A percentile compares a stretch with the other conserved stretches of the same genome.
Conservation (phyloP, 2,797 vertebrate species). For the Rhincodon typus region DNA sequence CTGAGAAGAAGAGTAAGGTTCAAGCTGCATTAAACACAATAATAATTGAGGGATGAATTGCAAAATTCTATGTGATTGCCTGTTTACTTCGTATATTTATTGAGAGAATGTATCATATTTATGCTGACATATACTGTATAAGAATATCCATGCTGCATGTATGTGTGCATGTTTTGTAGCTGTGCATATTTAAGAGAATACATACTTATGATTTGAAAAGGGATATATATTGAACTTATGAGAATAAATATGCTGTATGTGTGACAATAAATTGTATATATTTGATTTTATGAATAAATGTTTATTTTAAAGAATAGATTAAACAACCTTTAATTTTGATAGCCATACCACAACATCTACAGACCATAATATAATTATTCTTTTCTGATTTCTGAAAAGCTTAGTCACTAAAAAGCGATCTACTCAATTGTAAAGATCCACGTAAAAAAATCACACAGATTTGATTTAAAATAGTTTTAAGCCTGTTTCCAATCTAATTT, state of each 20-base stretch:
- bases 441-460: slow-evolving; percentile 8
- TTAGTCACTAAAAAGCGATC: neutral
- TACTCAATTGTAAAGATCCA: slow-evolving; percentile 20
- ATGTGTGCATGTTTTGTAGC: neutral
- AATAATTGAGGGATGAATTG: neutral
- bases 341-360: neutral
- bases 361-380: neutral
- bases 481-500: slow-evolving; percentile 32
- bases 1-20: slow-evolving; percentile 16
- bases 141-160: neutral
- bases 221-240: neutral
- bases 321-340: neutral
- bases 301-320: neutral
- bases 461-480: slow-evolving; percentile 21
- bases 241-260: neutral
- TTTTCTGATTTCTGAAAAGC: neutral
- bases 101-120: neutral
- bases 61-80: neutral
- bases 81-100: neutral
- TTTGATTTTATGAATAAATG: neutral
- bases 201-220: neutral
- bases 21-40: neutral
- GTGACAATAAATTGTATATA: neutral
- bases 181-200: neutral
- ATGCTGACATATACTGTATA: neutral